phyloP scores from a whole-genome alignment of 2,797 vertebrate genomes.

The Notolepis coatsorum region DNA sequence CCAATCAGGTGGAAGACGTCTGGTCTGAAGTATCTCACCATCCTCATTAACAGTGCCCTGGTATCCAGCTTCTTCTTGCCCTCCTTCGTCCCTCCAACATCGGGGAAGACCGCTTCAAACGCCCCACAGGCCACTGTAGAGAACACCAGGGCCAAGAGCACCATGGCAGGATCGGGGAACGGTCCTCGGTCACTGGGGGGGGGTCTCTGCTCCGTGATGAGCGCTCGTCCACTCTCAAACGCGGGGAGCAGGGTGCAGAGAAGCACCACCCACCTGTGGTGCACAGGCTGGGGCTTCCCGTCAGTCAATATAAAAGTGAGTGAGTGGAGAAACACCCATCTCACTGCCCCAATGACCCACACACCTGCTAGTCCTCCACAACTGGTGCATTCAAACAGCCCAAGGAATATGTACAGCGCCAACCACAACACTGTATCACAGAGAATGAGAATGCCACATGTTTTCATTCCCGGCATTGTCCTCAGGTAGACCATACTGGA shows the following conservation, averaged over 20 bases:
- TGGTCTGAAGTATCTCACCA: slow-evolving; percentile 75
- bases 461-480: slow-evolving; percentile 23
- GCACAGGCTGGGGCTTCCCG: slow-evolving; percentile 15
- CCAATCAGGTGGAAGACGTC: slow-evolving; percentile 70
- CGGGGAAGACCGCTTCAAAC: slow-evolving; percentile 72
- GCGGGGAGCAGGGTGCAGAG: slow-evolving; percentile 74
- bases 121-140: slow-evolving; percentile 59
- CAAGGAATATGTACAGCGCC: slow-evolving; percentile 25
- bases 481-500: not conserved
- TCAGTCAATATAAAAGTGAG: slow-evolving; percentile 23
- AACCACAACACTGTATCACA: slow-evolving; percentile 43
- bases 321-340: slow-evolving; percentile 52
- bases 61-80: slow-evolving; percentile 36
- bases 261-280: slow-evolving; percentile 42
- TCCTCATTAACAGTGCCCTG: slow-evolving; percentile 61
- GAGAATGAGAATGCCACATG: slow-evolving; percentile 35
- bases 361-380: slow-evolving; percentile 38
- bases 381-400: slow-evolving; percentile 26
- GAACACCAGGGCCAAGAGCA: slow-evolving; percentile 52
- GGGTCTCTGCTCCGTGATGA: slow-evolving; percentile 37
- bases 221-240: slow-evolving; percentile 55
- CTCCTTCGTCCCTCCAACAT: slow-evolving; percentile 11
- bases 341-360: slow-evolving; percentile 67
- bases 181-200: not conserved
- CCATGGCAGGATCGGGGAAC: slow-evolving; percentile 42